These are phyloP conservation scores for Desoria tigrina DNA, from an alignment of 2,888 invertebrate species.

Conservation along the genomic window DNA sequence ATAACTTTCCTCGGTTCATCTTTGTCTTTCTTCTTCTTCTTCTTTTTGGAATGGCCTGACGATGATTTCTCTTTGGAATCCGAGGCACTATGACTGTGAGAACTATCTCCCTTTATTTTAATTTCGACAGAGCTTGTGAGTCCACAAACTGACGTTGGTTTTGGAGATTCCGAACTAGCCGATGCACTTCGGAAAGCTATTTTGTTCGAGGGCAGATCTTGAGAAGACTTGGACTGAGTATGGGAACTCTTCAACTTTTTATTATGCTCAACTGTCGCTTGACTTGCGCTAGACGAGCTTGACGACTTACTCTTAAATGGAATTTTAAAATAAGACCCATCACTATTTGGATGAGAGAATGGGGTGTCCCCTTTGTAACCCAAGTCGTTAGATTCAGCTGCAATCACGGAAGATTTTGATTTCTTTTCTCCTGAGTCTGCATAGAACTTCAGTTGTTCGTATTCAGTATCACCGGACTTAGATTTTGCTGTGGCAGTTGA, in stretches of 20 bases:
- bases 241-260: constrained; percentile 12
- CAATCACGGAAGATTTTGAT: constrained; percentile 11
- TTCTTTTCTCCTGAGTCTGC: constrained; percentile 37
- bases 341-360: background rate
- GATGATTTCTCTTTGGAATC: constrained; percentile 12
- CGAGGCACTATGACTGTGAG: background rate
- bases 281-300: constrained; percentile 1
- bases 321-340: constrained; percentile 25
- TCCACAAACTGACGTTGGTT: background rate
- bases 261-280: background rate
- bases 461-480: constrained; percentile 31
- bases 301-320: constrained; percentile 26
- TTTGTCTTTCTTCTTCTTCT: constrained; percentile 54
- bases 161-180: background rate
- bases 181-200: background rate
- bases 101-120: background rate
- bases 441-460: constrained; percentile 40
- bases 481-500: constrained; percentile 27
- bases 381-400: background rate
- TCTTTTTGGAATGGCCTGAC: constrained; percentile 40
- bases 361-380: background rate
- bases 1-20: constrained; percentile 55
- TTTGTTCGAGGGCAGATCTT: constrained; percentile 1
- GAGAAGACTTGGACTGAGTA: background rate
- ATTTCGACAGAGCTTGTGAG: background rate